Conservation (phyloP, 1,140 invertebrate species). For the Tribolium madens region DNA sequence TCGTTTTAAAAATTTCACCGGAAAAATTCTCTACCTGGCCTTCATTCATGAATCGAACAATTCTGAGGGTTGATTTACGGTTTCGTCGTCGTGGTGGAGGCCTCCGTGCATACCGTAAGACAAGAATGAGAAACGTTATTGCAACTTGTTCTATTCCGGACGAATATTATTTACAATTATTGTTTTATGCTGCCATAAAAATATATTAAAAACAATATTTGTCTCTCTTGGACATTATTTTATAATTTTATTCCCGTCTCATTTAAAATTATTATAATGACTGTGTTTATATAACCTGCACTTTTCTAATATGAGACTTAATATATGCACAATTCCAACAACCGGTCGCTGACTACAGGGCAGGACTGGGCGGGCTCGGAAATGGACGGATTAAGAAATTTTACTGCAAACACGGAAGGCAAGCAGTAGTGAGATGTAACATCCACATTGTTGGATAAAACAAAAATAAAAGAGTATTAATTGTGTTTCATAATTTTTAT, state of each 20-base stretch:
- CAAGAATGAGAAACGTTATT: constrained; percentile 43
- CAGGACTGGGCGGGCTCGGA: background rate
- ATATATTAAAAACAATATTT: constrained; percentile 59
- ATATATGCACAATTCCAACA: constrained; percentile 41
- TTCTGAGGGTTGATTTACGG: background rate
- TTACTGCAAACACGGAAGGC: too few relatives aligned
- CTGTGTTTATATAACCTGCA: constrained; percentile 47
- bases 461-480: too few relatives aligned
- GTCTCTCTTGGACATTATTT: constrained; percentile 55
- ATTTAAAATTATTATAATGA: constrained; percentile 54
- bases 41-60: background rate
- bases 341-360: constrained; percentile 36
- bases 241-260: constrained; percentile 53
- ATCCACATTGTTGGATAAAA: too few relatives aligned
- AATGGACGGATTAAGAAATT: background rate
- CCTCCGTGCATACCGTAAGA: background rate
- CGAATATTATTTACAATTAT: constrained; percentile 57
- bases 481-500: too few relatives aligned
- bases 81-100: background rate
- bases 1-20: background rate
- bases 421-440: too few relatives aligned
- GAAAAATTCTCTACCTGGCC: background rate
- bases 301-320: constrained; percentile 48
- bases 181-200: constrained; percentile 53
- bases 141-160: constrained; percentile 38